phyloP scores from a whole-genome alignment of 2,888 invertebrate species.

The Apamea sordens region DNA sequence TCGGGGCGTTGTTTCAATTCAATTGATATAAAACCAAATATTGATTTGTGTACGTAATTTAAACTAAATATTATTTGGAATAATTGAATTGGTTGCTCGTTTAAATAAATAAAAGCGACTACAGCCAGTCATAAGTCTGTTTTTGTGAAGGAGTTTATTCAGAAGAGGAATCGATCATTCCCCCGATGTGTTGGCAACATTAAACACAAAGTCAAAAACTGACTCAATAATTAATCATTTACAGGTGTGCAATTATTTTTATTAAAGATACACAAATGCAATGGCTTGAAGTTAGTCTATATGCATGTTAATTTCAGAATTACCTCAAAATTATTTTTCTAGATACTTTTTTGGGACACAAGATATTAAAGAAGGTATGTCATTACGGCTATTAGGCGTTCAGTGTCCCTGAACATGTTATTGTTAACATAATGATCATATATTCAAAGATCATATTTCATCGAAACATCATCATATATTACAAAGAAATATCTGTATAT shows the following conservation, averaged over 20 bases:
- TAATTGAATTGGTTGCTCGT: not conserved
- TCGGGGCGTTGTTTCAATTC: slow-evolving; percentile 78
- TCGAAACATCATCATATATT: no score
- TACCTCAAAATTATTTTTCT: not conserved
- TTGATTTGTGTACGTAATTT: slow-evolving; percentile 36
- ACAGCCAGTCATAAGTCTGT: not conserved
- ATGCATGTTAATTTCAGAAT: not conserved
- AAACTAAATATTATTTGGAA: slow-evolving; percentile 13
- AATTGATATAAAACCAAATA: slow-evolving; percentile 38
- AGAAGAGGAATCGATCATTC: no score
- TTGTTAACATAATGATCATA: slow-evolving; percentile 50
- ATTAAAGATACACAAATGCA: not conserved
- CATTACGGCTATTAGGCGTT: not conserved
- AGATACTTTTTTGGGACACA: no score
- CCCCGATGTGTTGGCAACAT: no score
- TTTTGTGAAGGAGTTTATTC: not conserved
- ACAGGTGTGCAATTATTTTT: not conserved
- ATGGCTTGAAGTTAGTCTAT: not conserved
- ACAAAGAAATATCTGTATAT: slow-evolving; percentile 43
- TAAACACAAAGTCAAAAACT: not conserved
- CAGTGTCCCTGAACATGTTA: not conserved
- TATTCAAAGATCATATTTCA: no score
- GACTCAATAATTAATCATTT: not conserved
- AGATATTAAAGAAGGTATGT: not conserved
- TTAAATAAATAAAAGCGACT: not conserved